Base-by-base conservation (phyloP, 1,140 invertebrate genomes). In the Alviniconcha marisindica region DNA sequence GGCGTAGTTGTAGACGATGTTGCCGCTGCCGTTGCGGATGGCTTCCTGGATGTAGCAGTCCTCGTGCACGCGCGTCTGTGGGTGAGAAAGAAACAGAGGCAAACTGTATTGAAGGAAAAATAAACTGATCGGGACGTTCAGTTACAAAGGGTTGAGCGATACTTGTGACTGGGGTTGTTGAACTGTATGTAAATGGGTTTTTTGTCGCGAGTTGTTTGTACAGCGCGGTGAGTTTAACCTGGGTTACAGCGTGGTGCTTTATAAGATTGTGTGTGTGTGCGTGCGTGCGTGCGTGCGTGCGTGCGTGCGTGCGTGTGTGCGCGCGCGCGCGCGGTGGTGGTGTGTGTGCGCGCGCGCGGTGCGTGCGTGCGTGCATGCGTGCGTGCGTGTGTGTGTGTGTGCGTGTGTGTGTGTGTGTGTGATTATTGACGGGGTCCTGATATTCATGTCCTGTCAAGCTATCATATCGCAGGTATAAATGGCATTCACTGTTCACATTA, bases 21-120 rank as follows among this genome's bases (percentile, higher is more conserved):
- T 10, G 36, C 40, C 38, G 38, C 38, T 80, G 56, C n/a, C 36
- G 60, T 60, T 80, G 28, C 78, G 33, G 0, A 66, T 69, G 3
- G 38, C 21, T 38, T 80, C 77, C 31, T 40, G n/a, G 3, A 80
- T 40, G 77, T 80, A 80, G 77, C 77, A 80, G 77, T 66, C 60
- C 21, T n/a, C 21, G 77, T 80, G 48, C 28, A 78, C 48, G 10
- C 3, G 12, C 1, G 14, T 40, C 69, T 71, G 69, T 24, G 7
- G 60, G 60, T 4, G 60, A 63, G 24, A 63, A 24, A n/a, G 60
- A 63, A 24, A 63, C 21, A 63, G 24, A 54, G 51, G 51, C 10
- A 12, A 54, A 54, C 51, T 54, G 51, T 54, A 54, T 24, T 54
- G 12, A 54, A 54, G 24, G 24, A 54, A 54, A 54, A 54, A 54